These are phyloP conservation scores for Lordiphosa mommai DNA, from an alignment of 1,140 invertebrate genomes.

Conservation along the genomic window DNA sequence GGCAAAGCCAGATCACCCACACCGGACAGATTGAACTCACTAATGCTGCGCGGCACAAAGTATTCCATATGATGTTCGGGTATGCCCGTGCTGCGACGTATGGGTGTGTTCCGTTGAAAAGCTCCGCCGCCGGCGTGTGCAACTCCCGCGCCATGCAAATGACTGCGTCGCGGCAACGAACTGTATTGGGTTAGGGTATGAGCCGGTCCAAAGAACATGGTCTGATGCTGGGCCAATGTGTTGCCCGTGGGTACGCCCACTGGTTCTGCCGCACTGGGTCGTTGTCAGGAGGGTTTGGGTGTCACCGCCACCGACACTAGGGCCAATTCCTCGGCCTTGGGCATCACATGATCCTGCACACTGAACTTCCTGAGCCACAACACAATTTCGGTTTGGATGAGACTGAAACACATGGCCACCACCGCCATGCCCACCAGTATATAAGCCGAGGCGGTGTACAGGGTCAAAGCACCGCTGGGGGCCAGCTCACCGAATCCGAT, in stretches of 20 bases:
- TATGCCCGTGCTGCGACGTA: constrained; percentile 83
- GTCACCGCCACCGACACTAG: constrained; percentile 74
- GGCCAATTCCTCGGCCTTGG: constrained; percentile 71
- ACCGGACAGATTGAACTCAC: constrained; percentile 88
- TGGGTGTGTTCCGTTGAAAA: constrained; percentile 84
- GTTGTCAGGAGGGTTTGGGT: constrained; percentile 79
- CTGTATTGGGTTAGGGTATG: constrained; percentile 70
- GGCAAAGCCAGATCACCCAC: constrained; percentile 82
- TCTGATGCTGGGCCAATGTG: constrained; percentile 69
- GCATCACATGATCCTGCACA: constrained; percentile 72
- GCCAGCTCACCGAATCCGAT: constrained; percentile 94
- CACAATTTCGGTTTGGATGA: constrained; percentile 96
- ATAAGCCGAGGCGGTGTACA: constrained; percentile 88
- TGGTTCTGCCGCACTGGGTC: constrained; percentile 52
- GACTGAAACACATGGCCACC: constrained; percentile 97
- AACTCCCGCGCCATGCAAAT: constrained; percentile 30
- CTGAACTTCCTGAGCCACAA: constrained; percentile 83
- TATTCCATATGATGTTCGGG: constrained; percentile 86
- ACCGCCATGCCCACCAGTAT: constrained; percentile 96
- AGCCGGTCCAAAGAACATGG: constrained; percentile 76
- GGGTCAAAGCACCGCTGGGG: constrained; percentile 82
- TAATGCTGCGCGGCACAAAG: constrained; percentile 89
- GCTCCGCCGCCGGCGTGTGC: constrained; percentile 26
- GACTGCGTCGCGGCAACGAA: constrained; percentile 69
- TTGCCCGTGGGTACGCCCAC: constrained; percentile 21